Evolutionary conservation across 2,113 vertebrate species (phyloP).

Genomic region (Tenrec ecaudatus): DNA sequence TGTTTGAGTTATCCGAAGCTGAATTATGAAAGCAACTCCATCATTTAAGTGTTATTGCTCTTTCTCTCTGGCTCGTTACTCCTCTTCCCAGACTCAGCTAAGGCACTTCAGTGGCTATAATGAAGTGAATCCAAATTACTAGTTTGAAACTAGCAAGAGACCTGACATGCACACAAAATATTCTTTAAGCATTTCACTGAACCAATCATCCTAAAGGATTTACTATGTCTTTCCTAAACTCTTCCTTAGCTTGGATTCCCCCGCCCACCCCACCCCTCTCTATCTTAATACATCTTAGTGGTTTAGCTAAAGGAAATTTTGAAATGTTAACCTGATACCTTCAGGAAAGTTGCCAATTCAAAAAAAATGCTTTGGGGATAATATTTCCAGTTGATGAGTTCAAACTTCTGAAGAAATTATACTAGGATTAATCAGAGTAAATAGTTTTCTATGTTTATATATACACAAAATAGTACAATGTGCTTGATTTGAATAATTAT

Average conservation of each 20-base stretch:
- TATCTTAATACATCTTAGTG: constrained; percentile 46
- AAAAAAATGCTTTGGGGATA: background rate
- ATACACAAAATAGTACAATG: background rate
- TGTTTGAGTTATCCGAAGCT: constrained; percentile 79
- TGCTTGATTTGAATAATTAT: background rate
- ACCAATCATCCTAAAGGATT: constrained; percentile 80
- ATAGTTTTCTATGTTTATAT: background rate
- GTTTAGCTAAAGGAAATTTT: constrained; percentile 73
- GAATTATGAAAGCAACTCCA: constrained; percentile 80
- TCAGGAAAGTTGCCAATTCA: background rate
- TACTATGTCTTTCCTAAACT: constrained; percentile 76
- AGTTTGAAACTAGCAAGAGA: constrained; percentile 81
- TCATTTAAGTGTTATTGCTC: constrained; percentile 82
- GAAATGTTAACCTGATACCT: constrained; percentile 57
- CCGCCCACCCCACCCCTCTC: constrained; percentile 37
- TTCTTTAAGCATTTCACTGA: constrained; percentile 82
- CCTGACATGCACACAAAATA: constrained; percentile 85
- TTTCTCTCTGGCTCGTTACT: constrained; percentile 82
- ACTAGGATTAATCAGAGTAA: background rate
- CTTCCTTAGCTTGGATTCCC: constrained; percentile 76
- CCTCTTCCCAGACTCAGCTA: constrained; percentile 75
- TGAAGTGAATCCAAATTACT: constrained; percentile 87
- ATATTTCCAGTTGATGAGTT: constrained; percentile 22
- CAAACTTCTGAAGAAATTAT: background rate
- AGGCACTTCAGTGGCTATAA: constrained; percentile 82